Base-by-base conservation (phyloP, 2,888 invertebrate species). In the Hydrotaea diabolus region DNA sequence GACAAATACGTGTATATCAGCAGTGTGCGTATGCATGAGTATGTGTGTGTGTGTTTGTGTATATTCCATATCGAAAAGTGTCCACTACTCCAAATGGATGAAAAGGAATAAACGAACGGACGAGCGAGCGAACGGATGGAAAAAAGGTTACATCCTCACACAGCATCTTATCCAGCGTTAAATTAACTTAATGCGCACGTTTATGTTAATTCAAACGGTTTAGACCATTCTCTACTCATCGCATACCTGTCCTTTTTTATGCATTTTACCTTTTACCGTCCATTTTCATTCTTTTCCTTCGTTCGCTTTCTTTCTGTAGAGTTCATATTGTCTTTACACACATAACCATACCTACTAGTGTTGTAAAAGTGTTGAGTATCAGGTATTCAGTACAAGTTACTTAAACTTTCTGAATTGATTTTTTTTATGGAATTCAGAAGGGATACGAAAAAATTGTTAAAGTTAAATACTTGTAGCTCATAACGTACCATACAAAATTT, bases 141-240 rank as follows among this genome's bases (percentile, higher is more conserved):
- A 39, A 80, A 71, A 80, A 64, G 43, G 69, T 23, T 21, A 49
- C 46, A n/a, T 31, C 31, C 31, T 2, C 9, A 39, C 9, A 39
- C n/a, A 77, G 53, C 19, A 78, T 72, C 72, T 77, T 74, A 77
- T 80, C 80, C 80, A 69, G 77, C 82, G 77, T 77, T 83, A 85
- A 86, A 86, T 87, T 85, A 82, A 84, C 83, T 82, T 79, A 84
- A 82, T 83, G 85, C 73, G 26, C 81, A 80, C 77, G 84, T 85
- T 86, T 85, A 86, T 82, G 80, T 69, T 79, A 80, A 83, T 85
- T 79, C 71, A 69, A 81, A 77, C 59, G 57, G 21, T 76, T 85
- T 85, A 79, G 73, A 57, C 15, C 71, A 17, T 73, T 73, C 64
- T 76, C 17, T 23, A 39, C 39, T 69, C 69, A 43, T 69, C 69